Base-by-base conservation (phyloP, 2,888 invertebrate genomes). In the Morpho deidamia region DNA sequence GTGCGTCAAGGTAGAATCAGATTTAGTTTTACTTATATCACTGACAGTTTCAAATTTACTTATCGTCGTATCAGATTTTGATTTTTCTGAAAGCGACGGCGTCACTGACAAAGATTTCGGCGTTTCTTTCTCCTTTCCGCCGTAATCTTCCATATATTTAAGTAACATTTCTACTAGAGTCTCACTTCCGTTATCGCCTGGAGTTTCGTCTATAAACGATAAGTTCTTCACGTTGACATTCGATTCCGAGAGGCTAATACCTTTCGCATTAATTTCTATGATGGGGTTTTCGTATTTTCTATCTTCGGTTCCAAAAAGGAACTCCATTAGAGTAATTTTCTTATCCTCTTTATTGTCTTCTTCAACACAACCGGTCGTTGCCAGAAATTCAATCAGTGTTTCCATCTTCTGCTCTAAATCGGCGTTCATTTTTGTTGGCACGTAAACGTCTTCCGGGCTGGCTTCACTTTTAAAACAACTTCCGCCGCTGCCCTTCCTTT, bases 341-440 rank as follows among this genome's bases (percentile, higher is more conserved):
- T 76, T 87, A 12, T 88, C 86, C 42, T 81, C 81, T 52, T 74
- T 77, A 8, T 72, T 72, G 9, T 75, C 77, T 40, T 77, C 76
- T 34, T 86, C 83, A 71, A 85, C 83, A 65, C 88, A 87, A 0
- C 88, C 89, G 0, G 82, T 80, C 0, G 82, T 83, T 0, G 88
- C 88, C 61, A 90, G 56, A 56, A 89, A 90, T 23, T 90, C 90
- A 61, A 89, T 87, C 0, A 90, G 61, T 0, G 90, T 90, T 55
- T 90, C 90, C 87, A 90, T 89, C 64, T 90, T 90, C 34, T 83
- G 80, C 60, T 89, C 90, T 49, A 89, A 67, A 34, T 87, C 89
- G 0, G 78, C 76, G 56, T 89, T 86, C 14, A 82, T 75, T 60
- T 76, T 82, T 9, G 69, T 72, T 0, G 85, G 83, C 23, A 75